These are phyloP conservation scores for Conomelus anceps DNA, from an alignment of 2,888 invertebrate species.

Conservation along the genomic window DNA sequence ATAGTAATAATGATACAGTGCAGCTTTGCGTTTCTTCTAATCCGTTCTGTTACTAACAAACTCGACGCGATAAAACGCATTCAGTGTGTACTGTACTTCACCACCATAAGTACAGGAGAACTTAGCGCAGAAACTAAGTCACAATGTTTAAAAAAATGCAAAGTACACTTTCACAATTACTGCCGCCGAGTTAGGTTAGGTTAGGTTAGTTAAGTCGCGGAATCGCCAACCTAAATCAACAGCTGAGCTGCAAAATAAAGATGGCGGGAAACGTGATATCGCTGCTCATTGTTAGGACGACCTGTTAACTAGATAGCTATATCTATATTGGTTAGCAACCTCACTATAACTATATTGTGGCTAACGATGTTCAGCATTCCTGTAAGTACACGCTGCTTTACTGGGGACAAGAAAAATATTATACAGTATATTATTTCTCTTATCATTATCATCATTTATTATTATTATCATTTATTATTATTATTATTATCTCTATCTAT, in stretches of 20 bases:
- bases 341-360: not conserved
- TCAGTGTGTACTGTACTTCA: too few relatives aligned
- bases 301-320: not conserved
- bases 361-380: too few relatives aligned
- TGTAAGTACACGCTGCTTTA: too few relatives aligned
- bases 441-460: too few relatives aligned
- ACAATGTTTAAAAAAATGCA: not conserved
- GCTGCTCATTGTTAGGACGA: not conserved
- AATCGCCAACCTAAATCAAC: not conserved
- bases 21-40: not conserved
- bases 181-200: not conserved
- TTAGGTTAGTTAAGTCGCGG: not conserved
- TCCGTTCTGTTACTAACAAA: too few relatives aligned
- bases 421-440: too few relatives aligned
- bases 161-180: not conserved
- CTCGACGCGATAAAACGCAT: not conserved
- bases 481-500: too few relatives aligned
- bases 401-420: too few relatives aligned
- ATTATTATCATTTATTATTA: too few relatives aligned
- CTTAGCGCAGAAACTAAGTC: not conserved
- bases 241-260: not conserved
- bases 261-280: not conserved
- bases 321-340: not conserved
- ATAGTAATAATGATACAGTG: not conserved
- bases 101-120: not conserved